phyloP scores from a whole-genome alignment of 2,113 vertebrate species.

The Eidolon helvum region DNA sequence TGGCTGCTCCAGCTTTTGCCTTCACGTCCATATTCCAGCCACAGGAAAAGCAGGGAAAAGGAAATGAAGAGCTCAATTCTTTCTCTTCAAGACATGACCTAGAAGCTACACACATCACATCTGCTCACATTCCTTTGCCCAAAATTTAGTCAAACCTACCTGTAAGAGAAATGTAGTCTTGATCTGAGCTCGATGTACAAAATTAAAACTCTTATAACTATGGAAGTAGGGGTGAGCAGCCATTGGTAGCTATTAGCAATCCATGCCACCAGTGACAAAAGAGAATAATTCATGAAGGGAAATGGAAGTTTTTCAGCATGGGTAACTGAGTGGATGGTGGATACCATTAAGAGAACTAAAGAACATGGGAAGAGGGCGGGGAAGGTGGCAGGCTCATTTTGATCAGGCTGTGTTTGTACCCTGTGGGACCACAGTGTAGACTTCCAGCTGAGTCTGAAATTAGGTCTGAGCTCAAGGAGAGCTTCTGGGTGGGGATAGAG shows the following conservation, averaged over 20 bases:
- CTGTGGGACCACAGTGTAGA: neutral
- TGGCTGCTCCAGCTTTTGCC: neutral
- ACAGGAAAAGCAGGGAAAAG: neutral
- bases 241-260: neutral
- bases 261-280: neutral
- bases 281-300: neutral
- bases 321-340: neutral
- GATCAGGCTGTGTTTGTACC: neutral
- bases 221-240: neutral
- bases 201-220: neutral
- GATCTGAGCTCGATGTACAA: neutral
- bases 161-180: neutral
- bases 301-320: neutral
- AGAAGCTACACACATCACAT: neutral
- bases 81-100: neutral
- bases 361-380: no score
- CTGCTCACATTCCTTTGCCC: neutral
- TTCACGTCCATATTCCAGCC: neutral
- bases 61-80: neutral
- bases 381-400: neutral
- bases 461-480: neutral
- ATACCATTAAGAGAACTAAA: neutral
- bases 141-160: neutral
- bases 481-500: neutral
- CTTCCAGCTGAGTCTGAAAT: neutral